Conservation (phyloP, 2,113 vertebrate species). For the Conger conger region DNA sequence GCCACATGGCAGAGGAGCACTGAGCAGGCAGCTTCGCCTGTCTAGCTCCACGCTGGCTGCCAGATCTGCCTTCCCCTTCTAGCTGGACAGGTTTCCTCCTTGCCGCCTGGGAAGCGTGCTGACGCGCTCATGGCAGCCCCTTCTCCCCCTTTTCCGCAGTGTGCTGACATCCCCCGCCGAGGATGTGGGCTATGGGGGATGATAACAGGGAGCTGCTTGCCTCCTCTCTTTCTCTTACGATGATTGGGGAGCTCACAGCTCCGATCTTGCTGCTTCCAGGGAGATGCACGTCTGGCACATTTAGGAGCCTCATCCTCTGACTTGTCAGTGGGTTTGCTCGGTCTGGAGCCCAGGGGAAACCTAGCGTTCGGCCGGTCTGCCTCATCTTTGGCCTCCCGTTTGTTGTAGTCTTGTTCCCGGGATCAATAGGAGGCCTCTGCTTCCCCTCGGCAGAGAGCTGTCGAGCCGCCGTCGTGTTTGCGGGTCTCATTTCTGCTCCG, state of each 20-base stretch:
- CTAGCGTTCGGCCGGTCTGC: neutral
- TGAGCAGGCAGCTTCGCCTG: neutral
- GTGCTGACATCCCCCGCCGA: neutral
- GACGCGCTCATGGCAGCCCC: neutral
- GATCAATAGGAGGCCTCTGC: conserved; percentile 9
- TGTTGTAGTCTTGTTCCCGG: neutral
- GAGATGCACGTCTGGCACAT: neutral
- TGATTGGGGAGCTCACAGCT: neutral
- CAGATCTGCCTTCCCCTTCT: neutral
- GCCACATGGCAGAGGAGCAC: neutral
- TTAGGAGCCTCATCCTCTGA: neutral
- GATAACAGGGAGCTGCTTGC: neutral
- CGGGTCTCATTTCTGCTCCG: too few species aligned
- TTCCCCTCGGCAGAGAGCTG: conserved; percentile 12
- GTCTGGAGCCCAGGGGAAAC: neutral
- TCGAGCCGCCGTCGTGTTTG: neutral
- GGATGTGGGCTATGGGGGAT: neutral
- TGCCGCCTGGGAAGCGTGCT: neutral
- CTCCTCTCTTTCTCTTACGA: neutral
- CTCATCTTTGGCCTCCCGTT: neutral
- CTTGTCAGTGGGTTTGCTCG: neutral
- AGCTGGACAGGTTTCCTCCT: neutral
- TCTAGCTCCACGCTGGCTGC: neutral
- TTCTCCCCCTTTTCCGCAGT: neutral
- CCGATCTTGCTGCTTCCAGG: neutral